Evolutionary conservation across 2,888 invertebrate genomes (phyloP), one percentile per base, ranked within the genome.

Genomic region (Parasteatoda lunata): DNA sequence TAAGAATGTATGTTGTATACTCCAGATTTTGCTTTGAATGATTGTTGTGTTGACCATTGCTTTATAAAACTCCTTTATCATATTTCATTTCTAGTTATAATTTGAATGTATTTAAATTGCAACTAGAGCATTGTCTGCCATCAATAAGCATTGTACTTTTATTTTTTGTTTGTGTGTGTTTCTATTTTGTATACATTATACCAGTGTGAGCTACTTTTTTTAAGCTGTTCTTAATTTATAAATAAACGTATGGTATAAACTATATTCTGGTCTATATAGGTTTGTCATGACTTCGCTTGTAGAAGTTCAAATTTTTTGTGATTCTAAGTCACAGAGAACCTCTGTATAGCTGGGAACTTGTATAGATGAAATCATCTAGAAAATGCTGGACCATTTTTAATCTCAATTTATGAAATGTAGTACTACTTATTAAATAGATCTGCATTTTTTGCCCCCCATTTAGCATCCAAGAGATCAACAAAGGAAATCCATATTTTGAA

Each of bases 321-420:
- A 30, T 13, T n/a, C 49, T 30, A 72, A 51, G 11, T 73, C 45
- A 73, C 15, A 54, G 9, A 13, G 47, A 70, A 51, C 54, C 47
- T 51, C 54, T 78, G 70, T 78, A 70, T 78, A 78, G 78, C 59
- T 69, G 78, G 78, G 70, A 70, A 54, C 59, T 54, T 78, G 64
- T 65, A 75, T 81, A 75, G 75, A 81, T 69, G 54, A 69, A 15
- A 68, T 64, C 66, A 77, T 73, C 75, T 81, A 81, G 81, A 49
- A 75, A 75, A 81, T 54, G 81, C 81, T 75, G 75, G 81, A 81
- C 75, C 75, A 81, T 81, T 81, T 59, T 81, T 81, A 81, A 81
- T 68, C 81, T 81, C 66, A 66, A 73, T 73, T 73, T 45, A 66
- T 69, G 73, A 69, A 30, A 11, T 75, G 68, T 75, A 81, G 81